Percentiles rank a stretch among this genome's conserved stretches.
phyloP scores from a whole-genome alignment of 2,797 vertebrate genomes.

The Cuniculus paca region DNA sequence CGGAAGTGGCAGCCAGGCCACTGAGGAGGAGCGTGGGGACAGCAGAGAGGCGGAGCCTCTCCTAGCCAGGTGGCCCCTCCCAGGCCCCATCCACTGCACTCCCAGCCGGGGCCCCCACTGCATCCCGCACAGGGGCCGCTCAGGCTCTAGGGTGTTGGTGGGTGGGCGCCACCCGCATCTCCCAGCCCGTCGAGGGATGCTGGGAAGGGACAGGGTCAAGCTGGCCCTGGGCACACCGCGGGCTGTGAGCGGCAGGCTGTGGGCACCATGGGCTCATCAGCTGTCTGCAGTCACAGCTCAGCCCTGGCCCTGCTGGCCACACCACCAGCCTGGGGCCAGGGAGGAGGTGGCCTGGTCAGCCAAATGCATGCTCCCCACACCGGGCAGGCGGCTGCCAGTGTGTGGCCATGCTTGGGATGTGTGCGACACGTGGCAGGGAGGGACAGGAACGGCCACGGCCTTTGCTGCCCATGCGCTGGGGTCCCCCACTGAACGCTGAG shows the following conservation, averaged over 20 bases:
- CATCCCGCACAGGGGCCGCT: too few species aligned
- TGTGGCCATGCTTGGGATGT: fast-evolving
- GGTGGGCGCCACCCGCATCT: background rate
- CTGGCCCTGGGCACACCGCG: background rate
- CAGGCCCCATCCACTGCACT: too few species aligned
- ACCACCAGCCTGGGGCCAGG: background rate
- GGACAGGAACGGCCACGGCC: too few species aligned
- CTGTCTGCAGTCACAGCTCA: background rate
- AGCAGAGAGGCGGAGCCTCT: too few species aligned
- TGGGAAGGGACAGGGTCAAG: background rate
- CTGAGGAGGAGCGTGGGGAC: background rate
- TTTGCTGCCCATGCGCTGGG: fast-evolving
- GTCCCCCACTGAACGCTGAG: background rate
- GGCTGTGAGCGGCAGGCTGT: background rate
- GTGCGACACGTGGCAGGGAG: fast-evolving
- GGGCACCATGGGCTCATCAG: background rate
- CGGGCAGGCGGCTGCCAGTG: fast-evolving
- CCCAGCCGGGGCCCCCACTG: too few species aligned
- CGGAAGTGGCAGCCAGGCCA: background rate
- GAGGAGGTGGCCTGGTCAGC: background rate
- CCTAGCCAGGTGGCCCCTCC: background rate
- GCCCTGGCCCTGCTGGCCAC: background rate
- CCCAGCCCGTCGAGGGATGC: background rate
- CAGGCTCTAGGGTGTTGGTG: too few species aligned
- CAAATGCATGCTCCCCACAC: background rate